A percentile compares a stretch with the other conserved stretches of the same genome.
Conservation (phyloP, 2,113 vertebrate genomes). For the Heterochromis multidens region DNA sequence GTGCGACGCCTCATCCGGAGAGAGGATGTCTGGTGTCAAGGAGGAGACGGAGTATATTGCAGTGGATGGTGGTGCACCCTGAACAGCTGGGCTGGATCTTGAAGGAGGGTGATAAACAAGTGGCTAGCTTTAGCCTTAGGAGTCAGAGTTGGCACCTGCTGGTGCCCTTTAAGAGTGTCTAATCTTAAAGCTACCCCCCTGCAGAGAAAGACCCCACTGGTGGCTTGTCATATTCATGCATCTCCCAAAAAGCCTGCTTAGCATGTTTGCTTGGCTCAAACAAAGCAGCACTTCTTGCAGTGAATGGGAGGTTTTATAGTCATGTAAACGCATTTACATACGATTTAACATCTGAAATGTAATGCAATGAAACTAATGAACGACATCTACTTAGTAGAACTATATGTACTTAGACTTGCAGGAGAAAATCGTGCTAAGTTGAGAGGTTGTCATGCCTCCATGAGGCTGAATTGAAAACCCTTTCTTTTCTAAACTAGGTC, state of each 20-base stretch:
- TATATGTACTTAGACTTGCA: neutral
- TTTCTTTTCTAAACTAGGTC: conserved; percentile 38
- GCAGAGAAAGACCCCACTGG: conserved; percentile 15
- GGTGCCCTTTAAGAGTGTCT: conserved; percentile 21
- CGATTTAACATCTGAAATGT: neutral
- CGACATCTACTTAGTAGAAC: neutral
- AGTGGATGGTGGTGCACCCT: conserved; percentile 7
- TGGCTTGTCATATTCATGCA: conserved; percentile 32
- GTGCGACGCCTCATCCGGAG: neutral
- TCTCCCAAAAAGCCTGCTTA: conserved; percentile 2
- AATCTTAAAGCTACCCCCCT: conserved; percentile 27
- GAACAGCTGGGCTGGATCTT: conserved; percentile 40
- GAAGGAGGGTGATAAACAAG: conserved; percentile 21
- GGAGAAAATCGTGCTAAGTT: neutral
- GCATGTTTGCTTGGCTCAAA: conserved; percentile 23
- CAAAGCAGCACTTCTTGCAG: conserved; percentile 1
- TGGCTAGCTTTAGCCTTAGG: conserved; percentile 10
- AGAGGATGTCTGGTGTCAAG: neutral
- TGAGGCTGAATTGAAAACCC: conserved; percentile 31
- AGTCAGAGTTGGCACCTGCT: conserved; percentile 66
- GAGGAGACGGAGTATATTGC: conserved; percentile 18
- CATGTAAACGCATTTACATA: neutral
- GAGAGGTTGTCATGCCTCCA: conserved; percentile 24
- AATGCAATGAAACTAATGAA: neutral
- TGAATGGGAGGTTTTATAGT: conserved; percentile 3